Base-by-base conservation (phyloP, 2,888 invertebrate species). In the Psococerastis gibbosa region DNA sequence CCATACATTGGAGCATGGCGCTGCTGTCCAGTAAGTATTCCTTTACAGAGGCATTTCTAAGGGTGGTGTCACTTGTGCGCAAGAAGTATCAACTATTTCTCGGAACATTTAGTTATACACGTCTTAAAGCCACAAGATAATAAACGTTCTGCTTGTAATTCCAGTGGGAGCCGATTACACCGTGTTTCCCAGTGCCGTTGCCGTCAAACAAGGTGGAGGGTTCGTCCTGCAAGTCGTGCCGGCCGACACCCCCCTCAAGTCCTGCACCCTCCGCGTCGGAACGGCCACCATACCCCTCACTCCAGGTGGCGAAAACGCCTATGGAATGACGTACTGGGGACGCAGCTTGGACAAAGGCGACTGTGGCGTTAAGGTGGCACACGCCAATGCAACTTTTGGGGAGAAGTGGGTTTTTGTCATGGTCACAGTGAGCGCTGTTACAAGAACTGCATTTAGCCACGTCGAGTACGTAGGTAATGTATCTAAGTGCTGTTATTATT, bases 191-290 rank as follows among this genome's bases (percentile, higher is more conserved):
- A 6, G 17, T 6, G n/a, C 5, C 5, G 16, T 22, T 5, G 20
- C 17, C 3, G 38, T 38, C 4, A 5, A 18, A 3, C 20, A 3
- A 5, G 38, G 38, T 6, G 38, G 20, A 20, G 38, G 38, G 20
- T n/a, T 38, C 18, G 38, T 38, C 4, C 17, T 38, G 20, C 6
- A 38, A 20, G 38, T 18, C 11, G 6, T 38, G n/a, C 38, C 38
- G 3, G 22, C 17, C 38, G 22, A 38, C 38, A 20, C n/a, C 13
- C 22, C 38, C 20, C 18, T 38, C 3, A 5, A 16, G 5, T 6
- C 9, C 5, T 38, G 38, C 22, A 13, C 17, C 13, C 5, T 38
- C 4, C 17, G 18, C 13, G 5, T 38, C 8, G 18, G 5, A 20
- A 11, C n/a, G n/a, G 5, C n/a, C 6, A 17, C 17, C 8, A 13